Conservation (phyloP, 2,888 invertebrate species). For the Drosophila ezoana region DNA sequence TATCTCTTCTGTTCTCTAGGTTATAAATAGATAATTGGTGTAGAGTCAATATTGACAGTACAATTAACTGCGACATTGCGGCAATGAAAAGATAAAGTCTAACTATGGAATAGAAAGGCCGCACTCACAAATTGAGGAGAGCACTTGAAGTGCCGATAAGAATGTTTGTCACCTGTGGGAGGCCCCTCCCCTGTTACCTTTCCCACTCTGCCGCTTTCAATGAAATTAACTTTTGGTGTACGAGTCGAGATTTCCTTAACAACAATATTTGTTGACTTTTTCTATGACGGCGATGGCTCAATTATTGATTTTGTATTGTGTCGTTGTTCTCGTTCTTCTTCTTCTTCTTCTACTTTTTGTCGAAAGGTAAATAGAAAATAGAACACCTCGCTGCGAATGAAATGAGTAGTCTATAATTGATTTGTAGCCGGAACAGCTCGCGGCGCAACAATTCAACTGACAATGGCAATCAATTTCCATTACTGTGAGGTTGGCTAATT, state of each 20-base stretch:
- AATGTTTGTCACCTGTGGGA: constrained; percentile 58
- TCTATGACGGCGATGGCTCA: constrained; percentile 37
- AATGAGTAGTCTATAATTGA: constrained; percentile 60
- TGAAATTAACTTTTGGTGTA: constrained; percentile 67
- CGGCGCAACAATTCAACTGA: constrained; percentile 49
- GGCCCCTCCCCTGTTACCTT: constrained; percentile 6
- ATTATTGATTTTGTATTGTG: constrained; percentile 36
- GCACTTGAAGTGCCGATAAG: constrained; percentile 52
- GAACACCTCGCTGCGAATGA: constrained; percentile 1
- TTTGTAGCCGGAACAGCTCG: constrained; percentile 56
- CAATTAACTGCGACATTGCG: constrained; percentile 65
- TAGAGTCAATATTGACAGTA: constrained; percentile 60
- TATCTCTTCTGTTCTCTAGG: constrained; percentile 1
- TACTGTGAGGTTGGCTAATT: constrained; percentile 65
- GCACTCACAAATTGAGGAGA: constrained; percentile 15
- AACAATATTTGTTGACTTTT: constrained; percentile 41
- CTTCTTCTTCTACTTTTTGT: constrained; percentile 9
- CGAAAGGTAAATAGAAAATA: constrained; percentile 33
- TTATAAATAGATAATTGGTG: constrained; percentile 52
- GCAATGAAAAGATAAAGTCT: constrained; percentile 64
- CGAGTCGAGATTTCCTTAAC: constrained; percentile 38
- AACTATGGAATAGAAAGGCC: not conserved
- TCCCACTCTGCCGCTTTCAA: constrained; percentile 14
- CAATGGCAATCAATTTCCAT: constrained; percentile 78
- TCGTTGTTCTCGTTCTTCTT: not conserved